phyloP scores from a whole-genome alignment of 2,888 invertebrate genomes.

The Notodonta ziczac region DNA sequence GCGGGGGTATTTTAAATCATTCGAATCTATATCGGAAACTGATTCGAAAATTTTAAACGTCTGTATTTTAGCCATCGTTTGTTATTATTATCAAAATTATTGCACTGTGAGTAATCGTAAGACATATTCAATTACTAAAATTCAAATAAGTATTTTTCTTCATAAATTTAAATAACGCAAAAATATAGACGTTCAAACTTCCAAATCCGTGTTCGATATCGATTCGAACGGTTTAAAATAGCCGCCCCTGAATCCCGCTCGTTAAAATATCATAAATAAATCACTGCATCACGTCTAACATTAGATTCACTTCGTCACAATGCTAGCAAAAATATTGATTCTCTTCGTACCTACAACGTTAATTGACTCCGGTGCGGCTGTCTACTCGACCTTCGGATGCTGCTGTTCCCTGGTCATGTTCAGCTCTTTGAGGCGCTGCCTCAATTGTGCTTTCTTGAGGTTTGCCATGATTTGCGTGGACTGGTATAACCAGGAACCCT shows the following conservation, averaged over 20 bases:
- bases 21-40: no score
- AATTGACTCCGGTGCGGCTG: constrained; percentile 40
- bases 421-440: constrained; percentile 87
- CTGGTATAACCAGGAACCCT: constrained; percentile 96
- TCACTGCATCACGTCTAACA: constrained; percentile 21
- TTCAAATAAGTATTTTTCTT: no score
- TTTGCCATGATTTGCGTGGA: constrained; percentile 95
- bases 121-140: no score
- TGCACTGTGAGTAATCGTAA: no score
- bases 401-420: constrained; percentile 69
- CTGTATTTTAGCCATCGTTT: no score
- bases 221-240: no score
- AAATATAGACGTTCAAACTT: no score
- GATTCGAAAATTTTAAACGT: no score
- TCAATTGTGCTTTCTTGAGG: constrained; percentile 91
- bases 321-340: constrained; percentile 50
- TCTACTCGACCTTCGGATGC: constrained; percentile 66
- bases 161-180: no score
- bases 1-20: no score
- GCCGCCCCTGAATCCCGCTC: not conserved
- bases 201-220: no score
- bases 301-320: constrained; percentile 42
- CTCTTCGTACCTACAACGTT: constrained; percentile 42
- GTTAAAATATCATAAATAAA: constrained; percentile 8
- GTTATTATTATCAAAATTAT: no score